A percentile compares a stretch with the other conserved stretches of the same genome.
These are phyloP conservation scores for Smutsia gigantea DNA, from an alignment of 2,797 vertebrate species.

Conservation along the genomic window DNA sequence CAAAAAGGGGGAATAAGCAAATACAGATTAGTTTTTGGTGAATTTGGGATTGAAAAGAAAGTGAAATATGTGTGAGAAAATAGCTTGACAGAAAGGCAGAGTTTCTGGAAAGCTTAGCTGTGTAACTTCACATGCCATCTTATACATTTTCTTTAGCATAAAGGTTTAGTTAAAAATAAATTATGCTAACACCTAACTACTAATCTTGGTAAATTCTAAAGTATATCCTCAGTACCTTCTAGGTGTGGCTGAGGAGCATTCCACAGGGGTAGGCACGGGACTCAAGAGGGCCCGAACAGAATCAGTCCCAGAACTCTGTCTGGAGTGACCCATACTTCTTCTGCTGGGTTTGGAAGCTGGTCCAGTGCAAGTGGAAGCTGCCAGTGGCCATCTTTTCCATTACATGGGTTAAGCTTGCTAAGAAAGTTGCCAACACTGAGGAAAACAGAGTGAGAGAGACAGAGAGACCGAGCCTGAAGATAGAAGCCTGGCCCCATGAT, in stretches of 20 bases:
- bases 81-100: not conserved
- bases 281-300: not conserved
- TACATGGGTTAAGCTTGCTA: not conserved
- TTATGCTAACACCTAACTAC: not conserved
- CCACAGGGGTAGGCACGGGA: not conserved
- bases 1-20: not conserved
- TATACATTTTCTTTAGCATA: not conserved
- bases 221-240: not conserved
- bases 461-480: not conserved
- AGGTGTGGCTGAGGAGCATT: not conserved
- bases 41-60: conserved; percentile 11
- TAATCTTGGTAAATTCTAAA: not conserved
- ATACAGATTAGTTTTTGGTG: not conserved
- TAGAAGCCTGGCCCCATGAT: not conserved
- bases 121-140: not conserved
- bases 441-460: not conserved
- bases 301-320: not conserved
- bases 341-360: conserved; percentile 11
- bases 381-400: not conserved
- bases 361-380: not conserved
- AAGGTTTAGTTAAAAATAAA: not conserved
- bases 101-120: conserved; percentile 47
- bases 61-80: conserved; percentile 14
- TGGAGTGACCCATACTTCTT: not conserved
- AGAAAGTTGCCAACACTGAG: not conserved